These are phyloP conservation scores for Drosophila putrida DNA, from an alignment of 2,888 invertebrate genomes.

Conservation along the genomic window DNA sequence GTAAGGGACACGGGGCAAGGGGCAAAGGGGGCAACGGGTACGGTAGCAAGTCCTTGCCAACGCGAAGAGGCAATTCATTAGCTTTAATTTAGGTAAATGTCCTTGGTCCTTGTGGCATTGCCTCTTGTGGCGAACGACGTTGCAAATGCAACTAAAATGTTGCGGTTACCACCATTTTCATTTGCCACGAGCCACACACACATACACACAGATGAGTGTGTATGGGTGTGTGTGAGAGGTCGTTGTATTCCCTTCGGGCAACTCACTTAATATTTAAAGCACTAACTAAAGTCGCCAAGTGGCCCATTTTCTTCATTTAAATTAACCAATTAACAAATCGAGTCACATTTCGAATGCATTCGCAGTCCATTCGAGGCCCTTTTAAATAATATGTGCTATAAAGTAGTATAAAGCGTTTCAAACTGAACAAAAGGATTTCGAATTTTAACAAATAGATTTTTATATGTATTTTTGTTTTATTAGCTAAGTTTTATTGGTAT, in stretches of 20 bases:
- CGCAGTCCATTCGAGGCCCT: background rate
- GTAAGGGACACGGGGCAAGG: background rate
- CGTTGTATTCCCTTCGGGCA: slow-evolving; percentile 38
- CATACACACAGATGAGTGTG: slow-evolving; percentile 8
- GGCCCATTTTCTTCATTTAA: slow-evolving; percentile 38
- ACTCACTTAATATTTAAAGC: slow-evolving; percentile 73
- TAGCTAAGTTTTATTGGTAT: too few relatives aligned
- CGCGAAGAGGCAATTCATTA: slow-evolving; percentile 80
- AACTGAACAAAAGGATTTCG: too few relatives aligned
- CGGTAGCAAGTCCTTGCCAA: slow-evolving; percentile 54
- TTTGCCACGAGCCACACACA: slow-evolving; percentile 27
- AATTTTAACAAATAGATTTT: too few relatives aligned
- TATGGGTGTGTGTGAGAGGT: slow-evolving; percentile 22
- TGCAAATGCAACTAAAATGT: slow-evolving; percentile 80
- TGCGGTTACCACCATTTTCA: slow-evolving; percentile 75
- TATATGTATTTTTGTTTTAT: too few relatives aligned
- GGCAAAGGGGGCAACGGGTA: slow-evolving; percentile 1
- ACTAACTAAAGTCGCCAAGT: slow-evolving; percentile 51
- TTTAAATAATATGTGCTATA: background rate
- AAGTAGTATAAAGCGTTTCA: too few relatives aligned
- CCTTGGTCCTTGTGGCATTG: slow-evolving; percentile 81
- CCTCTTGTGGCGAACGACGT: slow-evolving; percentile 77
- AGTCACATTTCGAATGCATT: slow-evolving; percentile 22
- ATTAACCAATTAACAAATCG: slow-evolving; percentile 52
- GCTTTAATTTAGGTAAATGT: slow-evolving; percentile 81